Percentiles rank a stretch among this genome's conserved stretches.
phyloP scores from a whole-genome alignment of 1,140 invertebrate genomes.

The Bicyclus anynana region DNA sequence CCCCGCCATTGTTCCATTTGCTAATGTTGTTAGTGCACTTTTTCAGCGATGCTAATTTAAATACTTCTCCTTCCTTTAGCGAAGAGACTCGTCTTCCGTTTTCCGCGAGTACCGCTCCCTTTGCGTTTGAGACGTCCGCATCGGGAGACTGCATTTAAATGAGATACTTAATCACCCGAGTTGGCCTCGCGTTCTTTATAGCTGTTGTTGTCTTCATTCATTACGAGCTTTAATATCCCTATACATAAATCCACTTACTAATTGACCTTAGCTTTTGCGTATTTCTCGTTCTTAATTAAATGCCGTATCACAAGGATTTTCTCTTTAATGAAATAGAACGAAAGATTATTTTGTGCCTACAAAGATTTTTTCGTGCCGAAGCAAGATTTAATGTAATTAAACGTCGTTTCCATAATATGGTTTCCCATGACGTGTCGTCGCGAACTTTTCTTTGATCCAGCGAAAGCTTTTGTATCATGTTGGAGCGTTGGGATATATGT shows the following conservation, averaged over 20 bases:
- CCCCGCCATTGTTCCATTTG: slow-evolving; percentile 66
- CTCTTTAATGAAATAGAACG: slow-evolving; percentile 5
- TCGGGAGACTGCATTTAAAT: slow-evolving; percentile 76
- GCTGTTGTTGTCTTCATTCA: slow-evolving; percentile 68
- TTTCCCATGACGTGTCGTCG: background rate
- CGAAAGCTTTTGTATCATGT: background rate
- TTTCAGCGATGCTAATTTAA: slow-evolving; percentile 75
- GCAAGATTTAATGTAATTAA: background rate
- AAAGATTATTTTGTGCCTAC: background rate
- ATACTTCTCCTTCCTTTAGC: slow-evolving; percentile 73
- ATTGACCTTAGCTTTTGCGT: slow-evolving; percentile 26
- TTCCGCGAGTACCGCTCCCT: slow-evolving; percentile 66
- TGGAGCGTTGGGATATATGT: slow-evolving; percentile 3
- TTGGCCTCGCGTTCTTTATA: slow-evolving; percentile 67
- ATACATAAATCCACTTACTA: slow-evolving; percentile 37
- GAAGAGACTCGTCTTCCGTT: slow-evolving; percentile 72
- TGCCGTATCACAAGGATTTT: slow-evolving; percentile 12
- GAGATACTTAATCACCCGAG: slow-evolving; percentile 75
- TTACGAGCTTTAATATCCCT: slow-evolving; percentile 54
- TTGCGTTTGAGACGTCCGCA: slow-evolving; percentile 69
- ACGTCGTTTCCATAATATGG: background rate
- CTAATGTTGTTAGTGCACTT: slow-evolving; percentile 77
- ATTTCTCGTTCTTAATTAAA: slow-evolving; percentile 23
- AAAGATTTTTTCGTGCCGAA: too few relatives aligned
- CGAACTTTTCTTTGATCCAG: background rate